Base-by-base conservation (phyloP, 2,888 invertebrate species). In the Archips crataeganus region DNA sequence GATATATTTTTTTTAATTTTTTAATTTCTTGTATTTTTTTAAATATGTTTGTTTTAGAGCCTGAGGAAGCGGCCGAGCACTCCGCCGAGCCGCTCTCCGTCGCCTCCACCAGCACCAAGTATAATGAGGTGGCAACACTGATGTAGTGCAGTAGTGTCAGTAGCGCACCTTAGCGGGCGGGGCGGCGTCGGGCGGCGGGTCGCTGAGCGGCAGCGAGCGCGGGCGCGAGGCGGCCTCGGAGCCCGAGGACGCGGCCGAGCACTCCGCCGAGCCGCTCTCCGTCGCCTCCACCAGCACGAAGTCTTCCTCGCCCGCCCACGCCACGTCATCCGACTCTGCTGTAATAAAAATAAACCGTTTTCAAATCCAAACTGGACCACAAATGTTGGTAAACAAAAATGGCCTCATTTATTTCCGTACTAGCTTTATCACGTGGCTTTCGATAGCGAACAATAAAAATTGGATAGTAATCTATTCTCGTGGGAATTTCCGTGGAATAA, bases 41-140 rank as follows among this genome's bases (percentile, higher is more conserved):
- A 23, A 23, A 23, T 23, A 23, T 23, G 23, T n/a, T n/a, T n/a
- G n/a, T n/a, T n/a, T n/a, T n/a, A n/a, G n/a, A n/a, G 77, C 89
- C 88, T 34, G 90, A 89, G 32, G 90, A 89, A n/a, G 85, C 84
- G 78, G 84, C 88, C 75, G 91, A 90, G 81, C 87, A 90, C 83
- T 87, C 88, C 70, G 94, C 95, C 69, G 94, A 92, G 6, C 95
- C 95, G 81, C 95, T 95, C 86, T 96, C 96, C 78, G 95, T 94
- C 75, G 96, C 96, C 77, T 97, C 97, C 82, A 98, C 97, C 88
- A 98, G 94, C 83, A 98, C 98, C 94, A 97, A 98, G 93, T 97
- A 23, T 23, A 23, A 23, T 23, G 23, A 23, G 23, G 23, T 23
- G 23, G 23, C 23, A 23, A 23, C 23, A 23, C 23, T 23, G 23